Evolutionary conservation across 2,888 invertebrate genomes (phyloP).

Genomic region (Limnephilus lunatus): DNA sequence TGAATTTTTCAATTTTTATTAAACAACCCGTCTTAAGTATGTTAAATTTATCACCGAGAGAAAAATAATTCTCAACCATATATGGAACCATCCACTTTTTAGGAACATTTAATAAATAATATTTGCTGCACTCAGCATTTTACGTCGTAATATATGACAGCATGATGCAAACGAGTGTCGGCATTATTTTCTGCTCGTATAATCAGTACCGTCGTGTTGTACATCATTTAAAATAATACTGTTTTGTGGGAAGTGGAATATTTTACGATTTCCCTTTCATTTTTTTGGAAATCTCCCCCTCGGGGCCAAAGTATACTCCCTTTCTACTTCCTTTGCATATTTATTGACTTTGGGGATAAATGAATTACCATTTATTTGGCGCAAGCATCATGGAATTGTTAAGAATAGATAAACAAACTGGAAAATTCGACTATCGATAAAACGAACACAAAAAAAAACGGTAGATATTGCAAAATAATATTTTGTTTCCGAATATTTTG

Average conservation of each 20-base stretch:
- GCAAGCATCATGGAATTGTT: neutral
- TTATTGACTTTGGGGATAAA: neutral
- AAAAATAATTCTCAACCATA: too few species aligned
- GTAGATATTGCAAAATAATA: neutral
- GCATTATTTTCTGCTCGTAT: neutral
- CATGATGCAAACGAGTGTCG: neutral
- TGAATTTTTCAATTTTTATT: too few species aligned
- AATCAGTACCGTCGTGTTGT: neutral
- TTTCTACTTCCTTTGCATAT: neutral
- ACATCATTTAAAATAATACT: neutral
- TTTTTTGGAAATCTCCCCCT: neutral
- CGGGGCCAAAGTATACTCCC: neutral
- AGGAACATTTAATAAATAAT: too few species aligned
- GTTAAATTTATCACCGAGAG: too few species aligned
- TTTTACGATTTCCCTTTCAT: neutral
- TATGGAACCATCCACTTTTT: too few species aligned
- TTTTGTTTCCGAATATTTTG: neutral
- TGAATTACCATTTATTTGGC: conserved; percentile 7
- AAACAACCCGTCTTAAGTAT: too few species aligned
- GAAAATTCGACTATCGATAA: neutral
- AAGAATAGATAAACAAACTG: neutral
- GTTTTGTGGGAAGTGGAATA: neutral
- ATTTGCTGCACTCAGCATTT: too few species aligned
- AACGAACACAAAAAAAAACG: neutral
- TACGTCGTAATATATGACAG: too few species aligned